phyloP scores from a whole-genome alignment of 2,797 vertebrate species.

The Enteromius unitaeniatus region DNA sequence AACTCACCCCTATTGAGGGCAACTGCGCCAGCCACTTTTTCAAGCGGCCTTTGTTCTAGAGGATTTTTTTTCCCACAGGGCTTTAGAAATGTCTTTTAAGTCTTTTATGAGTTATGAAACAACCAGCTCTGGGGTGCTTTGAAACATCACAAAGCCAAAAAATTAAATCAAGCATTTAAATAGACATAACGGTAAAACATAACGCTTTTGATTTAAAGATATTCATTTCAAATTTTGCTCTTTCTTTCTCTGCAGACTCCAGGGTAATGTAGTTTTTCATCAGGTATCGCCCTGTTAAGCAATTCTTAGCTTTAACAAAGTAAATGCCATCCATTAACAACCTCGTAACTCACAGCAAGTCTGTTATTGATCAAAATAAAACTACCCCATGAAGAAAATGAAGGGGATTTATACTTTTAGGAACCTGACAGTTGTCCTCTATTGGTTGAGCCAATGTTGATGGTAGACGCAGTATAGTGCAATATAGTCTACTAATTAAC shows the following conservation, averaged over 20 bases:
- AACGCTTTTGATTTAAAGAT: background rate
- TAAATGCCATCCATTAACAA: background rate
- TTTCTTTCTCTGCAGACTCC: background rate
- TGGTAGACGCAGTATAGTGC: background rate
- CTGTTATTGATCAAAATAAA: background rate
- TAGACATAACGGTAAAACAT: background rate
- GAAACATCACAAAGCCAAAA: background rate
- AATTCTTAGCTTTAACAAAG: background rate
- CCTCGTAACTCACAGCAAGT: background rate
- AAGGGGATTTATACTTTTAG: background rate
- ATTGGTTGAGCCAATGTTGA: background rate
- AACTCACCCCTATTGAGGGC: background rate
- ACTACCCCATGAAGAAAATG: background rate
- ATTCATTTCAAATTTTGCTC: background rate
- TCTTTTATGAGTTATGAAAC: background rate
- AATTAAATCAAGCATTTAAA: background rate
- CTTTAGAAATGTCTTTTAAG: background rate
- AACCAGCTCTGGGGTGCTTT: background rate
- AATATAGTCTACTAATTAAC: background rate
- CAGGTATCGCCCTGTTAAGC: background rate
- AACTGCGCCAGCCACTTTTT: conserved; percentile 1
- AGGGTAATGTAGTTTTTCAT: background rate
- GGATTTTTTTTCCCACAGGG: background rate
- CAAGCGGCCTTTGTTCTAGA: background rate
- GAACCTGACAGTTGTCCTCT: background rate